Evolutionary conservation across 2,888 invertebrate genomes (phyloP), one percentile per base, ranked within the genome.

Genomic region (Argyresthia goedartella): DNA sequence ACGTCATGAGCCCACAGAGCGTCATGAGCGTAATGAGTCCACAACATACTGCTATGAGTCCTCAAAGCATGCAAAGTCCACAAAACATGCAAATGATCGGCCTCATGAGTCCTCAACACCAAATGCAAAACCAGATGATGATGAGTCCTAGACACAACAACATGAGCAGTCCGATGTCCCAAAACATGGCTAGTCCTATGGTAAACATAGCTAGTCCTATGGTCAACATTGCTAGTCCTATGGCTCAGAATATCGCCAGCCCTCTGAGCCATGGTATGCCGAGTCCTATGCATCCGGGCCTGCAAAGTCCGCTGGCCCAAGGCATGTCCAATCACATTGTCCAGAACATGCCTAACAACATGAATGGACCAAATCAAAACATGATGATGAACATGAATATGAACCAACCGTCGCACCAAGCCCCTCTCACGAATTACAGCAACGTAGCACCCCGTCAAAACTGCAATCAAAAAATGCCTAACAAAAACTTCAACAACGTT

Each of bases 1-100:
- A 81, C 51, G 80, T 85, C 0, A 82, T 87, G 81, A 87, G 87
- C 52, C 87, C 87, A 1, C 85, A 84, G 56, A 85, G 80, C 53
- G 80, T 76, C 1, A 82, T 84, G 84, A 85, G 84, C 52, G 84
- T 84, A n/a, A 84, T 84, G 82, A 84, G 82, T 42, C 82, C 84
- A 4, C 84, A 79, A 58, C 81, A 86, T 53, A 84, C 81, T 43
- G 81, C 77, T 0, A 82, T 86, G 85, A 86, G 85, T 54, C 85
- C 86, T 1, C 82, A 84, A 60, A 85, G 81, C 53, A 81, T 82
- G 73, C 84, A 79, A 56, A 81, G 80, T 47, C 57, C 84, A 9
- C 25, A 25, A 25, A 25, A 6, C 25, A 25, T 25, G 25, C 25
- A 25, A 25, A 25, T 25, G 25, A 25, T 25, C 2, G 25, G 25